These are phyloP conservation scores for Crambe crambe DNA, from an alignment of 37 sponge, comb jelly and placozoan genomes.

Conservation along the genomic window DNA sequence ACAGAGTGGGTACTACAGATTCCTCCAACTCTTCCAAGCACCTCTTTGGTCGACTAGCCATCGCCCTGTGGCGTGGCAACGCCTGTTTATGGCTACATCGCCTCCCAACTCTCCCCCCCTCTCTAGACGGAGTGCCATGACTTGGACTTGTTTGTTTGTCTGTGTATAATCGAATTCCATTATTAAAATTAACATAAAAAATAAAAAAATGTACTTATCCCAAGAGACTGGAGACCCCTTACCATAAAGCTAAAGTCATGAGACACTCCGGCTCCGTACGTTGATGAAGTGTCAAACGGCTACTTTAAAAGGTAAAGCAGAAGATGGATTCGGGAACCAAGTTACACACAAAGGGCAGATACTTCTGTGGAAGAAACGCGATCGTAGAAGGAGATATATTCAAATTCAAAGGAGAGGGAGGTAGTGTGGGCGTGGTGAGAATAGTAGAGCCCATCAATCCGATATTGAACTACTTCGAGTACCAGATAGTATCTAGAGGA, in stretches of 20 bases:
- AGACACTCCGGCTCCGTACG: neutral
- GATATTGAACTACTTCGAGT: slow-evolving; percentile 77
- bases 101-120: too few species aligned
- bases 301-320: neutral
- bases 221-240: too few species aligned
- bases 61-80: too few species aligned
- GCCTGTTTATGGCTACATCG: too few species aligned
- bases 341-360: slow-evolving; percentile 50
- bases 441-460: slow-evolving; percentile 76
- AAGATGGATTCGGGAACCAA: slow-evolving; percentile 40
- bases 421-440: slow-evolving; percentile 71
- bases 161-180: too few species aligned
- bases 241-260: neutral
- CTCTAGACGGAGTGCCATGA: too few species aligned
- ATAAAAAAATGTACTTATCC: too few species aligned
- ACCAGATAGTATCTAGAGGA: slow-evolving; percentile 64
- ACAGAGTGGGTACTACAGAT: too few species aligned
- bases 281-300: neutral
- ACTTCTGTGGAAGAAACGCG: slow-evolving; percentile 43
- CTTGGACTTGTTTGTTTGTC: too few species aligned
- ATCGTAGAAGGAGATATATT: slow-evolving; percentile 56
- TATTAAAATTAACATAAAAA: too few species aligned
- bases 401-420: slow-evolving; percentile 33
- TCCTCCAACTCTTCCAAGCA: too few species aligned
- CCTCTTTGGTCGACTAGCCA: too few species aligned